Percentiles rank a stretch among this genome's conserved stretches.
Evolutionary conservation across 2,797 vertebrate species (phyloP).

Genomic region (Chaunax sp.): DNA sequence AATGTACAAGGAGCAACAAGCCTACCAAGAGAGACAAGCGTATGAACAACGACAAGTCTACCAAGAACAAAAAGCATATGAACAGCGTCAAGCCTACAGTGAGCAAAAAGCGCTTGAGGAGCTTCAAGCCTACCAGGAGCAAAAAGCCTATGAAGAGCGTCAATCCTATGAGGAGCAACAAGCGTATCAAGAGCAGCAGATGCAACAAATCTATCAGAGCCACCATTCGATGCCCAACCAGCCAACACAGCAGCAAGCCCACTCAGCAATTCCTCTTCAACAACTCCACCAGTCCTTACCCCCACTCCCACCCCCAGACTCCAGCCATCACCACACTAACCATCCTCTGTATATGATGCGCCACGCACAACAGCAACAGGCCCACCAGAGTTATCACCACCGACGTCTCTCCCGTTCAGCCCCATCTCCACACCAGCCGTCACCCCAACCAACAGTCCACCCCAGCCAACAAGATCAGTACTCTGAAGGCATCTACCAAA

Average conservation of each 20-base stretch:
- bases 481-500: conserved; percentile 76
- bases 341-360: conserved; percentile 77
- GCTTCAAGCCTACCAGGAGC: conserved; percentile 69
- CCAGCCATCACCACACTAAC: conserved; percentile 60
- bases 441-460: conserved; percentile 56
- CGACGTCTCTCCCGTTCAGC: conserved; percentile 76
- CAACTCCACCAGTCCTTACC: conserved; percentile 85
- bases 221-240: conserved; percentile 84
- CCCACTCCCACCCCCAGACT: conserved; percentile 77
- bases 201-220: conserved; percentile 78
- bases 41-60: conserved; percentile 67
- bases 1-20: conserved; percentile 69
- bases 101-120: conserved; percentile 71
- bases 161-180: conserved; percentile 62
- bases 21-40: conserved; percentile 69
- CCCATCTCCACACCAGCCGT: conserved; percentile 70
- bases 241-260: conserved; percentile 74
- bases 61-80: conserved; percentile 65
- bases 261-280: conserved; percentile 74
- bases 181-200: conserved; percentile 64
- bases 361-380: conserved; percentile 75
- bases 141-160: conserved; percentile 73
- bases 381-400: conserved; percentile 63
- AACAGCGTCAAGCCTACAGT: conserved; percentile 66
- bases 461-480: conserved; percentile 65